These are phyloP conservation scores for Bombus affinis DNA, from an alignment of 1,140 invertebrate genomes.

Conservation along the genomic window DNA sequence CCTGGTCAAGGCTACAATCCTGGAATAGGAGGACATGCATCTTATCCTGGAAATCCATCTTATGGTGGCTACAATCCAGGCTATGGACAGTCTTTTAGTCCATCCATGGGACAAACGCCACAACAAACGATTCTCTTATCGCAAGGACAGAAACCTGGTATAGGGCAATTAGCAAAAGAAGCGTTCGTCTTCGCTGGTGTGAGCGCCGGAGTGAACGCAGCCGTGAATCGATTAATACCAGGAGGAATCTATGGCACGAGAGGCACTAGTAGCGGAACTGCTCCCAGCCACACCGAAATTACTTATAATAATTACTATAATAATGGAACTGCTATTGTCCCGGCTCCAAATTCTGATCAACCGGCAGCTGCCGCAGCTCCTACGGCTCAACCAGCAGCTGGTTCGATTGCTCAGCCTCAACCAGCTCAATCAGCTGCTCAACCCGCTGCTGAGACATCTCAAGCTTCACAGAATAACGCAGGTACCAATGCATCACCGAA, in stretches of 20 bases:
- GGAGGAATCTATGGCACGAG: constrained; percentile 78
- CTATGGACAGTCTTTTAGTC: constrained; percentile 65
- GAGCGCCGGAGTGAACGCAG: constrained; percentile 79
- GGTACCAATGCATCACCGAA: constrained; percentile 27
- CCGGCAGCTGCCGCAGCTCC: constrained; percentile 37
- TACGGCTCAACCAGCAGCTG: constrained; percentile 8
- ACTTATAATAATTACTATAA: constrained; percentile 81
- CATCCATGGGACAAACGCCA: constrained; percentile 62
- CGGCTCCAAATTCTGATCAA: constrained; percentile 19
- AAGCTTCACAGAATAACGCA: constrained; percentile 37
- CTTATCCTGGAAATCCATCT: constrained; percentile 36
- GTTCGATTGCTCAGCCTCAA: constrained; percentile 26
- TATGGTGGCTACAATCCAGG: constrained; percentile 29
- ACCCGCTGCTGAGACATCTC: constrained; percentile 8
- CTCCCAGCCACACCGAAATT: constrained; percentile 73
- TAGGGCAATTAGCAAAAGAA: constrained; percentile 81
- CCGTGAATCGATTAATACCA: constrained; percentile 77
- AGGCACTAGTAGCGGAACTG: constrained; percentile 35
- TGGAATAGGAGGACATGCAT: constrained; percentile 42
- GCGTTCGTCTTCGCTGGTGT: constrained; percentile 80
- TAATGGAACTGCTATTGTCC: constrained; percentile 61
- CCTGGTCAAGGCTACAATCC: constrained; percentile 51
- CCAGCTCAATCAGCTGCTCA: constrained; percentile 39
- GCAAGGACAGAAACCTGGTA: constrained; percentile 73
- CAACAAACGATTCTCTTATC: constrained; percentile 74